phyloP scores from a whole-genome alignment of 2,113 vertebrate species.

The Oryzias melastigma region DNA sequence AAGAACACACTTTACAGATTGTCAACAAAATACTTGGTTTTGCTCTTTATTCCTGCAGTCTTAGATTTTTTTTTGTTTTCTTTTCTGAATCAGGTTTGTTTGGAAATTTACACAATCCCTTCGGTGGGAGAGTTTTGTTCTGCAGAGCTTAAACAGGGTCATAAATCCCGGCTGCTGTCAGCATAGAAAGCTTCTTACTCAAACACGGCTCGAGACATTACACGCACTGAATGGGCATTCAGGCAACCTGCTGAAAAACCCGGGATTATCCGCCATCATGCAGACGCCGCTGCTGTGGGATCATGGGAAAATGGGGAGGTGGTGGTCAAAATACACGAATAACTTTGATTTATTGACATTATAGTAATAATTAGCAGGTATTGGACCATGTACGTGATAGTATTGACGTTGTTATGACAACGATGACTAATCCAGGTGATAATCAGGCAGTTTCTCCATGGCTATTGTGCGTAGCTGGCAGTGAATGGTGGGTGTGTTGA shows the following conservation, averaged over 20 bases:
- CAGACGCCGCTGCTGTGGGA: too few relatives aligned
- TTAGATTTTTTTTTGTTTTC: too few relatives aligned
- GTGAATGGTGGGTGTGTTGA: slow-evolving; percentile 15
- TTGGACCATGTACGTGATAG: neutral
- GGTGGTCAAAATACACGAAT: too few relatives aligned
- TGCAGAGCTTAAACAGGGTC: neutral
- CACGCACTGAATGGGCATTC: neutral
- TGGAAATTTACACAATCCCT: neutral
- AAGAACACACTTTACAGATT: too few relatives aligned
- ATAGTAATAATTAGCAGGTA: neutral
- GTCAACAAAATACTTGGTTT: too few relatives aligned
- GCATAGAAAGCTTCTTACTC: neutral
- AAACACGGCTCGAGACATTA: neutral
- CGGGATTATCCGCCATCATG: neutral
- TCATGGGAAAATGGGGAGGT: neutral
- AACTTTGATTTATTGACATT: too few relatives aligned
- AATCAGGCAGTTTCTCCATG: neutral
- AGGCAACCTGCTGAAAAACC: neutral
- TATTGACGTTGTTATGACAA: neutral
- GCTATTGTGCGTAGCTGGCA: fast-evolving
- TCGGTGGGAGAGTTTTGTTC: slow-evolving; percentile 2
- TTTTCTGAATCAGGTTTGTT: neutral
- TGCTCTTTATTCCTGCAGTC: too few relatives aligned
- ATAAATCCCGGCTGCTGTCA: neutral
- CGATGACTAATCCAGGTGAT: neutral